phyloP scores from a whole-genome alignment of 1,140 invertebrate genomes.

The Bicyclus anynana region DNA sequence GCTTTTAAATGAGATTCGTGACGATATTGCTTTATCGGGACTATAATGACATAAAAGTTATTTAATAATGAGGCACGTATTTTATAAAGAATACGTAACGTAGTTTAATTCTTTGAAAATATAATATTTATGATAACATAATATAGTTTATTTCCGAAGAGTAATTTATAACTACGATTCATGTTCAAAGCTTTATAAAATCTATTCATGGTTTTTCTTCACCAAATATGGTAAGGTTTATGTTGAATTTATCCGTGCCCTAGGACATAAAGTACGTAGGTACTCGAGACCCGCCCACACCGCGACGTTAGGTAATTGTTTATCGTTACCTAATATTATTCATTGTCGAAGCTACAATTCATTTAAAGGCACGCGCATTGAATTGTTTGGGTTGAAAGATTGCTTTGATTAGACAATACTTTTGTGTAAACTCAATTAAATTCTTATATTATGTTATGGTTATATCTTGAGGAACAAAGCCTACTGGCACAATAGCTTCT shows the following conservation, averaged over 20 bases:
- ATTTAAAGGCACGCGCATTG: slow-evolving; percentile 1
- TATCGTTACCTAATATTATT: slow-evolving; percentile 18
- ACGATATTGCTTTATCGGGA: no score
- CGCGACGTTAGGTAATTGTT: slow-evolving; percentile 23
- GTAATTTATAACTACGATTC: no score
- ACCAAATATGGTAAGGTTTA: slow-evolving; percentile 12
- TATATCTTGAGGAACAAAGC: not conserved
- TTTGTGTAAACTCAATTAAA: slow-evolving; percentile 3
- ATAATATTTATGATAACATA: no score
- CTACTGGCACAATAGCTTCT: no score
- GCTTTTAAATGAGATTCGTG: no score
- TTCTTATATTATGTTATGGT: not conserved
- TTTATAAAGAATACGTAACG: no score
- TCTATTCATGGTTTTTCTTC: not conserved
- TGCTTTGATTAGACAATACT: slow-evolving; percentile 6
- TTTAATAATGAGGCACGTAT: no score
- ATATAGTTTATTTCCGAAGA: no score
- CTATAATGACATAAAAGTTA: no score
- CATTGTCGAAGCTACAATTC: slow-evolving; percentile 16
- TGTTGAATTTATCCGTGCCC: slow-evolving; percentile 7
- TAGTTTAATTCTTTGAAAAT: no score
- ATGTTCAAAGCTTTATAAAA: no score
- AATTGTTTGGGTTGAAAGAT: slow-evolving; percentile 11
- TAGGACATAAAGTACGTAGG: slow-evolving; percentile 4
- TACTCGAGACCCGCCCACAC: slow-evolving; percentile 8